These are phyloP conservation scores for Mus caroli DNA, from an alignment of 2,797 vertebrate species.

Conservation along the genomic window DNA sequence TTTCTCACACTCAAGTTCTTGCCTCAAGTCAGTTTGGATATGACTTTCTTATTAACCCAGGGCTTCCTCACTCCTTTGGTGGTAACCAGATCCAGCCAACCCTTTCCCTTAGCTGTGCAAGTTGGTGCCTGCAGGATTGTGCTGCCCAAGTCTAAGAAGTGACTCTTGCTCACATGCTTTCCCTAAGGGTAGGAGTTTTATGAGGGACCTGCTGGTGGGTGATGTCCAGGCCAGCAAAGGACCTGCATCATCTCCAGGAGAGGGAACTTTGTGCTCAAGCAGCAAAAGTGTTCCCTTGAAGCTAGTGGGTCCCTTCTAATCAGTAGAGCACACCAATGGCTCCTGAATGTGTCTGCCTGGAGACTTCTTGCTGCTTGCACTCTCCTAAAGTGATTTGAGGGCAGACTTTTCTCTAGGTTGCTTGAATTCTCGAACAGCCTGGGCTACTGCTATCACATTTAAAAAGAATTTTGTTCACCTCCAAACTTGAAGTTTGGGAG, in stretches of 20 bases:
- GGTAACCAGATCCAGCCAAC: background rate
- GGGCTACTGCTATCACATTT: background rate
- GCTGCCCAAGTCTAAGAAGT: background rate
- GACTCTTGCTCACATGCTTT: background rate
- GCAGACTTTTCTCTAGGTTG: background rate
- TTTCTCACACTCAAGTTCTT: background rate
- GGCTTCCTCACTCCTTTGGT: background rate
- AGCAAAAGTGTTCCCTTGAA: background rate
- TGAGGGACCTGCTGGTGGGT: background rate
- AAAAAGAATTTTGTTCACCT: background rate
- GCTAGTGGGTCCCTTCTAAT: background rate
- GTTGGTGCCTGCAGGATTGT: background rate
- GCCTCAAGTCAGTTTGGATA: background rate
- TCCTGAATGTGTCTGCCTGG: background rate
- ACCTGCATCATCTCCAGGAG: background rate
- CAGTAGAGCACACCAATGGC: background rate
- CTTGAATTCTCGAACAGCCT: background rate
- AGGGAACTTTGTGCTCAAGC: constrained; percentile 61
- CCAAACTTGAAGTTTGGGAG: background rate
- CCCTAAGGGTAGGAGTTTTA: background rate
- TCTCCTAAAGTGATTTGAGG: background rate
- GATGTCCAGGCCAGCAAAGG: background rate
- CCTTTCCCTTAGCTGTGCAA: background rate
- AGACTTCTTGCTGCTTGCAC: background rate
- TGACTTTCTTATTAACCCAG: background rate